A percentile compares a stretch with the other conserved stretches of the same genome.
Conservation (phyloP, 2,888 invertebrate genomes). For the Pristionchus japonicus region DNA sequence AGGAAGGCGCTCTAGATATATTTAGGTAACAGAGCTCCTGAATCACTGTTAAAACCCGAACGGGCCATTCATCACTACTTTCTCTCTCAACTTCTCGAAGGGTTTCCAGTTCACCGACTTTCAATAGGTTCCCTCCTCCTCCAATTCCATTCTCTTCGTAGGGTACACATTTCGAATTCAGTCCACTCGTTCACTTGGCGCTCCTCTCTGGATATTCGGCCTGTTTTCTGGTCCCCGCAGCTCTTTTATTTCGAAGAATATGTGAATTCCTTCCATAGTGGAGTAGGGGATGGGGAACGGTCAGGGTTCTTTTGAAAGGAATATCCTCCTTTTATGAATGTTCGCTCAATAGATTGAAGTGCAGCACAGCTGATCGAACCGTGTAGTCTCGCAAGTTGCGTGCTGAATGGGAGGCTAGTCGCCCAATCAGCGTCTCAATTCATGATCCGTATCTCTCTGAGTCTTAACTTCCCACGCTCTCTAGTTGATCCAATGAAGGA, state of each 20-base stretch:
- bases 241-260: not conserved
- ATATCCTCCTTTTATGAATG: not conserved
- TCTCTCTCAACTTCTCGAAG: not conserved
- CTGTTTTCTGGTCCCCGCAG: not conserved
- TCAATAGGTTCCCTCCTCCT: not conserved
- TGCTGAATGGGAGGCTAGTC: not conserved
- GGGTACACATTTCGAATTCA: constrained; percentile 9
- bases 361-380: too few species aligned
- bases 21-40: too few species aligned
- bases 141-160: constrained; percentile 25
- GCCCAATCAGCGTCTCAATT: not conserved
- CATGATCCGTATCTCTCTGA: not conserved
- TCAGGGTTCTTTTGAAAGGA: not conserved
- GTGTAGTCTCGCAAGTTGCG: not conserved
- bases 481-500: not conserved
- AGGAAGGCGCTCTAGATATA: too few species aligned
- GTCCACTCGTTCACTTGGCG: not conserved
- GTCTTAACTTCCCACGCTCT: not conserved
- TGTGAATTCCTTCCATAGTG: not conserved
- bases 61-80: not conserved
- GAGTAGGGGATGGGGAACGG: not conserved
- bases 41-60: too few species aligned
- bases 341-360: too few species aligned
- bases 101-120: not conserved
- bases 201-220: not conserved